Base-by-base conservation (phyloP, 2,888 invertebrate species). In the Hemaris fuciformis region DNA sequence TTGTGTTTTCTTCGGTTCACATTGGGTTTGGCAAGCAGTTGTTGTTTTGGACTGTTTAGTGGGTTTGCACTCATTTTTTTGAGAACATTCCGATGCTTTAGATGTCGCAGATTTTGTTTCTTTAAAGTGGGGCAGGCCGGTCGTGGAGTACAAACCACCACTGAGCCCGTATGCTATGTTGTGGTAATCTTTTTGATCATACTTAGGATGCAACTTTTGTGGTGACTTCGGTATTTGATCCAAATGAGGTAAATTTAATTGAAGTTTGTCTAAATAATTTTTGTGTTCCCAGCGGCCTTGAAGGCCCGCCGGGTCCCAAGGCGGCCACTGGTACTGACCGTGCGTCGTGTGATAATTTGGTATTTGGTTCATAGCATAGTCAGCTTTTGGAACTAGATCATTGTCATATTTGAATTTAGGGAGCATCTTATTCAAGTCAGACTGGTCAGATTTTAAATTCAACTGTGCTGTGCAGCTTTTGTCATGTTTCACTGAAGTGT, bases 321-420 rank as follows among this genome's bases (percentile, higher is more conserved):
- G 89, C 25, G 95, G 94, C 93, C 95, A 95, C 72, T 94, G 94
- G 70, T 95, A 95, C 74, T 95, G 95, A 0, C 92, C 84, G 66
- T 93, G 93, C 0, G 94, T 93, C 56, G 94, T 93, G 74, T 95
- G 94, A 74, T 95, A 95, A 75, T 95, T 95, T 1, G 95, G 94
- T 59, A 95, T 93, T 71, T 95, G 94, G 83, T 95, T 95, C 83
- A 93, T 93, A 1, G 94, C 82, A 71, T 94, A 95, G 71, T 95
- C 95, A 0, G 95, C 91, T 74, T 94, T 94, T 0, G 94, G 92
- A 15, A 94, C 84, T 27, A 94, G 72, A 64, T 93, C 93, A 66
- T 93, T 93, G 68, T 93, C 93, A 62, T 93, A 93, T 66, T 93
- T 93, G 59, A 92, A 88, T 70, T 93, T 93, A 0, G 94, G 86